Evolutionary conservation across 2,888 invertebrate species (phyloP), one percentile per base, ranked within the genome.

Genomic region (Eupelmus urozonus): DNA sequence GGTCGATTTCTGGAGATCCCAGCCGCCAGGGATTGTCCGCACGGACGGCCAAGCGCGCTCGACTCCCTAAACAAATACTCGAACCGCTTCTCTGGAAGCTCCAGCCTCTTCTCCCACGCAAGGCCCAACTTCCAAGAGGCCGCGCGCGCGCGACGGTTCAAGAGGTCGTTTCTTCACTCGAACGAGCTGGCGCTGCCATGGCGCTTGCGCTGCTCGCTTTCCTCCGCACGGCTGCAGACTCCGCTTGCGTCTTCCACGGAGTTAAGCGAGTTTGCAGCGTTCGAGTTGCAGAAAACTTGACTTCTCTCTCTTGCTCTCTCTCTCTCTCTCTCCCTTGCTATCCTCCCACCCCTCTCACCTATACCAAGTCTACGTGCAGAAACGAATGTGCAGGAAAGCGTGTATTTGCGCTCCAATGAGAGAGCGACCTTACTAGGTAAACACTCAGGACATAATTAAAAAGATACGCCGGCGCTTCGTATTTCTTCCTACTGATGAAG

Each of bases 41-140:
- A 49, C 53, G 71, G 59, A 73, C 80, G 62, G 81, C 65, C 79
- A 80, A 85, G 84, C 78, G 77, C 69, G 82, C 81, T 79, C 67
- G 79, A 77, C 75, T 82, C 85, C 83, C 83, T 83, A 82, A 84
- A 84, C 84, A 85, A 85, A 85, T 84, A 86, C 83, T 82, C 80
- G 69, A 81, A 55, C 67, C 72, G 65, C 29, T 59, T 74, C 57
- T 72, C 71, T 74, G 71, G 78, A 71, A 81, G 81, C 78, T 67
- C 66, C 66, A 3, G 11, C 13, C 57, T 16, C 29, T 11, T 20
- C 45, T 29, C 9, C 49, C 20, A 3, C 49, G 20, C 18, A 29
- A 18, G 16, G 42, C 66, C 77, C 51, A 63, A 67, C 60, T 72
- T 78, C 45, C 72, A 73, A 76, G 76, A 66, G 70, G 70, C 70